These are phyloP conservation scores for Colistium nudipinnis DNA, from an alignment of 2,113 vertebrate species.

Conservation along the genomic window DNA sequence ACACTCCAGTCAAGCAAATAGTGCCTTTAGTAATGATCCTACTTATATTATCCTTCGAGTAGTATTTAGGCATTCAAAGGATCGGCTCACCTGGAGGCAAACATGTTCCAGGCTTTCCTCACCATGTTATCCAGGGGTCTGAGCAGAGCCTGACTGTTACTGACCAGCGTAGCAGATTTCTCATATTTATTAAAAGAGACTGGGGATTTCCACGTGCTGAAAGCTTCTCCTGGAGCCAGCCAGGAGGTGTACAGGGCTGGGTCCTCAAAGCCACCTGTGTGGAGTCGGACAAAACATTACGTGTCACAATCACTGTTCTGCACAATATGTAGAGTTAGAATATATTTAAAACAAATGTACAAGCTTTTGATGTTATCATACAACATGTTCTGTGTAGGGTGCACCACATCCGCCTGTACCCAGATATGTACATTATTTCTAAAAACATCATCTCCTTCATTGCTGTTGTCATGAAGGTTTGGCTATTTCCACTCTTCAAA, in stretches of 20 bases:
- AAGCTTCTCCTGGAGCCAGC: slow-evolving; percentile 82
- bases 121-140: slow-evolving; percentile 89
- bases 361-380: not conserved
- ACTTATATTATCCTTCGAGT: not conserved
- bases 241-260: slow-evolving; percentile 89
- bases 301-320: not conserved
- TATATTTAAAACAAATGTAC: no score
- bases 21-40: not conserved
- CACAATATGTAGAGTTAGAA: no score
- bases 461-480: not conserved
- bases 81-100: slow-evolving; percentile 92
- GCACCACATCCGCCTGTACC: not conserved
- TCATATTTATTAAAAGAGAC: slow-evolving; percentile 92
- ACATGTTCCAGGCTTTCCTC: slow-evolving; percentile 98
- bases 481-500: not conserved
- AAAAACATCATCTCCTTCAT: not conserved
- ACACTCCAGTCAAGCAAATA: not conserved
- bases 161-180: slow-evolving; percentile 90
- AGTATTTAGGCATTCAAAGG: not conserved
- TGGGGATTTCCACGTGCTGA: slow-evolving; percentile 86
- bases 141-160: slow-evolving; percentile 93
- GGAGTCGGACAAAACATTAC: no score
- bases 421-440: not conserved
- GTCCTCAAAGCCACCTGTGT: slow-evolving; percentile 87
- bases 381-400: not conserved